These are phyloP conservation scores for Dromococcyx pavoninus DNA, from an alignment of 2,797 vertebrate genomes.

Conservation along the genomic window DNA sequence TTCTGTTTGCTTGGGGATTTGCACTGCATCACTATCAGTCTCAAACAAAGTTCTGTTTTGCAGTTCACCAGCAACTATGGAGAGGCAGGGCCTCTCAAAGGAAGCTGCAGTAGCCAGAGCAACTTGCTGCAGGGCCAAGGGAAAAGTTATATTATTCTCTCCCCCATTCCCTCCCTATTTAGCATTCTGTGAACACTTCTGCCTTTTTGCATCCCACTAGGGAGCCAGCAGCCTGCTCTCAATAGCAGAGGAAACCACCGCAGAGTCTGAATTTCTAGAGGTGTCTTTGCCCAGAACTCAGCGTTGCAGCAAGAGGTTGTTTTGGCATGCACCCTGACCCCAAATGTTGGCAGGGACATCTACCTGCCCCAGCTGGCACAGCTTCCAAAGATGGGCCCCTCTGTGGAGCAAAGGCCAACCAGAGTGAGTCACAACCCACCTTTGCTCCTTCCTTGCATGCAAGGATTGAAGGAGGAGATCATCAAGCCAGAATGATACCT, in stretches of 20 bases:
- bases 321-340: not conserved
- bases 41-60: constrained; percentile 18
- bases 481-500: not conserved
- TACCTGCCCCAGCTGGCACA: not conserved
- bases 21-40: not conserved
- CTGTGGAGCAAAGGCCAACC: not conserved
- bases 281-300: not conserved
- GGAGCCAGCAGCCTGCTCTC: not conserved
- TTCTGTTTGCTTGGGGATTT: not conserved
- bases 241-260: not conserved
- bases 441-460: not conserved
- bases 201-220: not conserved
- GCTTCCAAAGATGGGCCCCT: not conserved
- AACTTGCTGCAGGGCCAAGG: not conserved
- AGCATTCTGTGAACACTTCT: constrained; percentile 23
- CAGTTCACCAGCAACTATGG: not conserved
- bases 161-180: not conserved
- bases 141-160: not conserved
- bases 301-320: not conserved
- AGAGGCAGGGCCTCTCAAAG: not conserved
- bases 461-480: not conserved
- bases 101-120: constrained; percentile 31
- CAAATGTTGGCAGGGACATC: not conserved
- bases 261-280: not conserved
- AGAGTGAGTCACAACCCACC: not conserved